Conservation (phyloP, 2,888 invertebrate species). For the Molanna angustata region DNA sequence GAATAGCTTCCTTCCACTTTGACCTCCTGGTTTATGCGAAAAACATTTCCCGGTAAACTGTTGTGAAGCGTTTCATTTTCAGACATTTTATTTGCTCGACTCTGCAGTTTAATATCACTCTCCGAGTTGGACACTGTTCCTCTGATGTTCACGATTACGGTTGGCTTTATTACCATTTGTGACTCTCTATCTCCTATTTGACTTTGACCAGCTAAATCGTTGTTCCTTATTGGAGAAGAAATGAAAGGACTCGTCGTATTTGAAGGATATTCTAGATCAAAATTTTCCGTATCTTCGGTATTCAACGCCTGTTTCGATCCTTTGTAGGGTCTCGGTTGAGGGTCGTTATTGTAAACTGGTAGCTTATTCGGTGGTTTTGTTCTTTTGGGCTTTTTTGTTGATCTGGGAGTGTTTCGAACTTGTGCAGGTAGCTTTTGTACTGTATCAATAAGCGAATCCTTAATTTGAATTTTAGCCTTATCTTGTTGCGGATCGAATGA, state of each 20-base stretch:
- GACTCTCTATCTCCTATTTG: slow-evolving; percentile 51
- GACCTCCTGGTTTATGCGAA: slow-evolving; percentile 51
- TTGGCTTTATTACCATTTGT: slow-evolving; percentile 51
- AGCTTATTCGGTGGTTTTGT: slow-evolving; percentile 7
- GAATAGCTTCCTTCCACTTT: slow-evolving; percentile 44
- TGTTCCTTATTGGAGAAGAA: slow-evolving; percentile 38
- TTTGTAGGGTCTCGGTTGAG: slow-evolving; percentile 10
- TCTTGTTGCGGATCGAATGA: slow-evolving; percentile 18
- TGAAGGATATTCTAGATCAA: not conserved
- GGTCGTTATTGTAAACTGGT: slow-evolving; percentile 11
- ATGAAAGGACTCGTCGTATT: not conserved
- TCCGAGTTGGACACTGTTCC: slow-evolving; percentile 47
- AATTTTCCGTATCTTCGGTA: slow-evolving; percentile 6
- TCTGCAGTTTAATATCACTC: slow-evolving; percentile 45
- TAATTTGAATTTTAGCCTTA: slow-evolving; percentile 26
- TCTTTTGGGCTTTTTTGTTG: slow-evolving; percentile 20
- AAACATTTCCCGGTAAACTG: slow-evolving; percentile 41
- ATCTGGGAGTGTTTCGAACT: not conserved
- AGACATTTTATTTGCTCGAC: slow-evolving; percentile 37
- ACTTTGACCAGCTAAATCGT: slow-evolving; percentile 48
- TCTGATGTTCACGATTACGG: slow-evolving; percentile 50
- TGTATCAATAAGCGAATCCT: slow-evolving; percentile 22
- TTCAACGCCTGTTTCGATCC: slow-evolving; percentile 1
- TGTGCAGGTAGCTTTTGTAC: slow-evolving; percentile 12
- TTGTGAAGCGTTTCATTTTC: slow-evolving; percentile 35